Conservation (phyloP, 2,113 vertebrate species). For the Salvelinus namaycush region DNA sequence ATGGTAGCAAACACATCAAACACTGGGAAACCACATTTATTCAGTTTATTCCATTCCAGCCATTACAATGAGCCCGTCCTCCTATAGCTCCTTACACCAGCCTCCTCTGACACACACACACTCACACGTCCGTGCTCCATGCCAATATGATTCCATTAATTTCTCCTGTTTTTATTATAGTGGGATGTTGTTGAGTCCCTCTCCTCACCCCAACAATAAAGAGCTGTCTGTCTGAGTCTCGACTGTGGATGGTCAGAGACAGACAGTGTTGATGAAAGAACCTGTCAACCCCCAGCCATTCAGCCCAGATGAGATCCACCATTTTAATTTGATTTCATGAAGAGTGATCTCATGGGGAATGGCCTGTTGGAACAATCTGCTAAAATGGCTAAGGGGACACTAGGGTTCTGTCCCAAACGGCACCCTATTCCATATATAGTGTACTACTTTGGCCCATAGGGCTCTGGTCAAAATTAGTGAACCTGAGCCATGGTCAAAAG, state of each 20-base stretch:
- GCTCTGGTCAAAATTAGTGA: too few relatives aligned
- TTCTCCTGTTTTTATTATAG: slow-evolving; percentile 12
- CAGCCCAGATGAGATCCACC: background rate
- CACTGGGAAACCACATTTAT: too few relatives aligned
- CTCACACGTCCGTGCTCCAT: too few relatives aligned
- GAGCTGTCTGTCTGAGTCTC: background rate
- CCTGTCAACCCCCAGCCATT: background rate
- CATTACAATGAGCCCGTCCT: too few relatives aligned
- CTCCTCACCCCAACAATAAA: background rate
- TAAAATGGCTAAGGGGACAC: background rate
- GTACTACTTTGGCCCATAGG: too few relatives aligned
- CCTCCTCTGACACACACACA: background rate
- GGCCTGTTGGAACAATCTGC: background rate
- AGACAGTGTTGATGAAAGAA: slow-evolving; percentile 2
- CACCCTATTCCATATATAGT: too few relatives aligned
- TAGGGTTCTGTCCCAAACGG: too few relatives aligned
- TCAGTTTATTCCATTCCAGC: too few relatives aligned
- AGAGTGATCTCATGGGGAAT: background rate
- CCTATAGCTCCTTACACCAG: too few relatives aligned
- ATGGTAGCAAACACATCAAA: too few relatives aligned
- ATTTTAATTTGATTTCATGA: background rate
- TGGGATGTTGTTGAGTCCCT: background rate
- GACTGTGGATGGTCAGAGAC: background rate
- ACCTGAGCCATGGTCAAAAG: background rate
- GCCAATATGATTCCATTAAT: background rate